Conservation (phyloP, 2,113 vertebrate species). For the Saguinus midas region DNA sequence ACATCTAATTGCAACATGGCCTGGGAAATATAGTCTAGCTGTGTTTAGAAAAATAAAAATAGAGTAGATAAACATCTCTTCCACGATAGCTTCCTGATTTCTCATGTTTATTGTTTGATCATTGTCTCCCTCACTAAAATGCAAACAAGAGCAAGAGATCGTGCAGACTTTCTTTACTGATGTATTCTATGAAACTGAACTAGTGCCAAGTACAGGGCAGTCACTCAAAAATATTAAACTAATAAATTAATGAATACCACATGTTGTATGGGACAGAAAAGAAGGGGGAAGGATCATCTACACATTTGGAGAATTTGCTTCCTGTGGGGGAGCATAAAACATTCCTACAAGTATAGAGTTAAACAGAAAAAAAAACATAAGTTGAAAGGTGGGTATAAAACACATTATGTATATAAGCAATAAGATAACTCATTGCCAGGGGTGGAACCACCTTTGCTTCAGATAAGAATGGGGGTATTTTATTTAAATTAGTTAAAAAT, state of each 20-base stretch:
- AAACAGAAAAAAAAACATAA: not conserved
- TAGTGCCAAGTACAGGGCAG: not conserved
- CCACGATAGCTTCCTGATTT: not conserved
- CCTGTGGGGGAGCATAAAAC: not conserved
- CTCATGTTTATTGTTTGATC: not conserved
- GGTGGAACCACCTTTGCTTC: not conserved
- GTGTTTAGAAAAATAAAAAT: not conserved
- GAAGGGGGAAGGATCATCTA: not conserved
- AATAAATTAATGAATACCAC: not conserved
- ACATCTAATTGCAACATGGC: not conserved
- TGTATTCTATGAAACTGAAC: not conserved
- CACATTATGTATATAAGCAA: not conserved
- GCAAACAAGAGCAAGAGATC: not conserved
- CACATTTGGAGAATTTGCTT: not conserved
- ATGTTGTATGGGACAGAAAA: not conserved
- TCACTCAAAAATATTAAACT: not conserved
- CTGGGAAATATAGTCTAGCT: not conserved
- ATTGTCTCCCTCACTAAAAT: not conserved
- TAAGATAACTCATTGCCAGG: not conserved
- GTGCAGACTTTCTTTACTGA: not conserved
- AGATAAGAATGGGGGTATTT: not conserved
- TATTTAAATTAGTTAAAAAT: conserved; percentile 31
- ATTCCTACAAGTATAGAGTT: not conserved
- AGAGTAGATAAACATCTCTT: not conserved
- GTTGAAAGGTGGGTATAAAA: not conserved